These are phyloP conservation scores for Corapipo altera DNA, from an alignment of 2,113 vertebrate genomes.

Conservation along the genomic window DNA sequence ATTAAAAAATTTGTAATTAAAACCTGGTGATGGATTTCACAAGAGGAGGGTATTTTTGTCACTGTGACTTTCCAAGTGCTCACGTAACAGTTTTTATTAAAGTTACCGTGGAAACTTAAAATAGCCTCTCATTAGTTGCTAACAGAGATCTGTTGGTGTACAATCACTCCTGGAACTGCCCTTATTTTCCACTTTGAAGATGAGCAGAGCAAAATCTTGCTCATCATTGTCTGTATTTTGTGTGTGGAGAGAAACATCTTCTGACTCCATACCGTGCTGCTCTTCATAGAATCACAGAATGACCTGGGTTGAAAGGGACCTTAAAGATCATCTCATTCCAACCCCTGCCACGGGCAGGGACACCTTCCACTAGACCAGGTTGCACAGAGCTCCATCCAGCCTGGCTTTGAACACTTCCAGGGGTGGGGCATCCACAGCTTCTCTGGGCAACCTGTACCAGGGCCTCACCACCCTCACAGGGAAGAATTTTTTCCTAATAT, in stretches of 20 bases:
- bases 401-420: neutral
- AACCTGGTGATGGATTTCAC: neutral
- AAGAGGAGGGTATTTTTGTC: neutral
- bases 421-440: neutral
- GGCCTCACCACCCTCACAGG: neutral
- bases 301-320: neutral
- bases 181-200: neutral
- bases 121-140: constrained; percentile 4
- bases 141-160: neutral
- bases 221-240: neutral
- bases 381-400: neutral
- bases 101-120: constrained; percentile 22
- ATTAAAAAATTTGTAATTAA: neutral
- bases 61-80: neutral
- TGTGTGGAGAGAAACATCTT: neutral
- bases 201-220: neutral
- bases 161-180: neutral
- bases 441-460: neutral
- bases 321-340: neutral
- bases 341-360: neutral
- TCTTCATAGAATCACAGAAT: neutral
- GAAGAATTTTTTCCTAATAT: neutral
- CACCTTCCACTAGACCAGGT: neutral
- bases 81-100: constrained; percentile 13
- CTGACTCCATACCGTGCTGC: neutral